Evolutionary conservation across 2,113 vertebrate species (phyloP).

Genomic region (Chionodraco myersi): DNA sequence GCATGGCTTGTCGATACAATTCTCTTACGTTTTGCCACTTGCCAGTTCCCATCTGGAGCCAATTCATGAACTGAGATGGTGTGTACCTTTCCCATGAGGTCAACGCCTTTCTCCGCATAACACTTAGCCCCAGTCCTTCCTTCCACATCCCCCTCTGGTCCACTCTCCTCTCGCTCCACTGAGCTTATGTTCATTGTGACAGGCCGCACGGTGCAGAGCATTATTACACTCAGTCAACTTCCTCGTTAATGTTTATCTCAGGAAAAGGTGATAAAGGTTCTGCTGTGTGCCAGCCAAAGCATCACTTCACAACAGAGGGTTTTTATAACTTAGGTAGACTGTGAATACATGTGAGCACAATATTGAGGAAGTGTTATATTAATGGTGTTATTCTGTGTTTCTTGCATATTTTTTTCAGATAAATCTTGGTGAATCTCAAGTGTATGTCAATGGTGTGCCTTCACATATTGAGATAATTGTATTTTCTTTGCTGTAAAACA

Average conservation of each 20-base stretch:
- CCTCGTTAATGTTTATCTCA: conserved; percentile 42
- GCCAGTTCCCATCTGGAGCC: conserved; percentile 87
- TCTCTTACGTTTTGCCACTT: conserved; percentile 87
- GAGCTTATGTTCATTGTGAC: conserved; percentile 63
- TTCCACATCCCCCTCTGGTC: conserved; percentile 57
- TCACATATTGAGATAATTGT: too few species aligned
- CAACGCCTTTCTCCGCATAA: conserved; percentile 69
- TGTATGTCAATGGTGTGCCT: too few species aligned
- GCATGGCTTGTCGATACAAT: conserved; percentile 87
- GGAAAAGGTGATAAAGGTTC: conserved; percentile 19
- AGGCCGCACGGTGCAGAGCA: conserved; percentile 53
- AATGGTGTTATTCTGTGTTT: not conserved
- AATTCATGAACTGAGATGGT: conserved; percentile 85
- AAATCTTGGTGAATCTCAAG: not conserved
- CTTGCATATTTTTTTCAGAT: not conserved
- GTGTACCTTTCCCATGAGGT: conserved; percentile 81
- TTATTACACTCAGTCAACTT: conserved; percentile 61
- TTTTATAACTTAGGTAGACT: not conserved
- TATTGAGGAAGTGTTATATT: not conserved
- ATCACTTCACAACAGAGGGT: not conserved
- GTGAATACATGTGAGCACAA: not conserved
- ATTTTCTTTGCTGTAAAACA: too few species aligned
- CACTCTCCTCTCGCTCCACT: conserved; percentile 59
- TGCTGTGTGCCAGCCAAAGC: conserved; percentile 2
- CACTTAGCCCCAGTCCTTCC: conserved; percentile 52